Conservation (phyloP, 2,113 vertebrate species). For the Cavia porcellus region DNA sequence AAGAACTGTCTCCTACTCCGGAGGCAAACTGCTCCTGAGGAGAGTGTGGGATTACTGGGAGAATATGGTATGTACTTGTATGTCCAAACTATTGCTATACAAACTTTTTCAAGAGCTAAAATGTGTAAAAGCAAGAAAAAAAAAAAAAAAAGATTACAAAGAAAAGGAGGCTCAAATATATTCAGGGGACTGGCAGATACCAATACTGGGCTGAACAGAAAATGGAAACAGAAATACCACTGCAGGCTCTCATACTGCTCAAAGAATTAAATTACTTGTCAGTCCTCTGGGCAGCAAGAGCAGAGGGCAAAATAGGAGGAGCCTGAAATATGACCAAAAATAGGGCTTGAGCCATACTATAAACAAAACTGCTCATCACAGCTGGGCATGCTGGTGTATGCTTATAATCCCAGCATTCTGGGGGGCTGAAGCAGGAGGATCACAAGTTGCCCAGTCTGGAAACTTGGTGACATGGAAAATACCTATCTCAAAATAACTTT, state of each 20-base stretch:
- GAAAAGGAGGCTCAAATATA: not conserved
- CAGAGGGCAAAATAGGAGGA: not conserved
- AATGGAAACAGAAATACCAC: not conserved
- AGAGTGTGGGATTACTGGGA: too few relatives aligned
- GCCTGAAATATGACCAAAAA: not conserved
- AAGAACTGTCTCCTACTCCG: not conserved
- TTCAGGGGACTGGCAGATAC: not conserved
- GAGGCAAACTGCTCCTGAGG: not conserved
- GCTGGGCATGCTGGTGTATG: not conserved
- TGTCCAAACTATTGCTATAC: not conserved
- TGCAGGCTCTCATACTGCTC: not conserved
- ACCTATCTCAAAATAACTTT: not conserved
- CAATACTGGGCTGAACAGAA: not conserved
- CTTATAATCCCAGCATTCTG: not conserved
- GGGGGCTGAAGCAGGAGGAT: not conserved
- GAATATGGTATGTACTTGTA: fast-evolving
- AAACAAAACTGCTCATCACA: not conserved
- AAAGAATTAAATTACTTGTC: not conserved
- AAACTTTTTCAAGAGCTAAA: not conserved
- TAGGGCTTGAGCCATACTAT: not conserved
- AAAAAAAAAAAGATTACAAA: not conserved
- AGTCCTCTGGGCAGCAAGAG: not conserved
- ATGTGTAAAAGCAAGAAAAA: not conserved
- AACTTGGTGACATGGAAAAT: not conserved
- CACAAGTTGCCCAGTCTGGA: not conserved